phyloP scores from a whole-genome alignment of 2,797 vertebrate genomes.

The Carapus acus region DNA sequence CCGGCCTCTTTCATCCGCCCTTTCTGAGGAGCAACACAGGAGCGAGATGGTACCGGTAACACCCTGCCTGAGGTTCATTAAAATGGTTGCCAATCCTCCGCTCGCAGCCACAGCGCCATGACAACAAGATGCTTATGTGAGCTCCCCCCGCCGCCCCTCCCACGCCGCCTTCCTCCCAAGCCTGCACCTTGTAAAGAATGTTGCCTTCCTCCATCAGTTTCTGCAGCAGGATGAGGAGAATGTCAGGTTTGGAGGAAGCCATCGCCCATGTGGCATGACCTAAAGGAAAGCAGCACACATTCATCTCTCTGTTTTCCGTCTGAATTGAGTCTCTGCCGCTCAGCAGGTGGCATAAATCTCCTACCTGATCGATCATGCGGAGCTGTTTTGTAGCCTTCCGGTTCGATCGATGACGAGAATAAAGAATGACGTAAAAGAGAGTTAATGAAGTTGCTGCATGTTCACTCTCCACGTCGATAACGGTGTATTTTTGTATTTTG shows the following conservation, averaged over 20 bases:
- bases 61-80: not conserved
- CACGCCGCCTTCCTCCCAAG: no score
- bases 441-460: constrained; percentile 29
- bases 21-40: constrained; percentile 72
- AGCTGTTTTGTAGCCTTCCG: constrained; percentile 75
- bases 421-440: constrained; percentile 34
- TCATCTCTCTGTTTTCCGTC: constrained; percentile 25
- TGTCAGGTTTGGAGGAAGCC: constrained; percentile 98
- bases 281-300: constrained; percentile 59
- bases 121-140: no score
- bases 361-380: constrained; percentile 80
- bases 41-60: not conserved
- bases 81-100: not conserved
- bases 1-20: constrained; percentile 98
- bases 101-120: no score
- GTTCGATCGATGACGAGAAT: constrained; percentile 47
- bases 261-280: constrained; percentile 98
- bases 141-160: no score
- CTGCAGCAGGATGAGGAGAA: constrained; percentile 95
- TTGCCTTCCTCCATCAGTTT: constrained; percentile 99
- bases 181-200: constrained; percentile 82
- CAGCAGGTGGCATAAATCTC: constrained; percentile 48
- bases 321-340: not conserved
- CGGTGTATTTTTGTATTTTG: constrained; percentile 8
- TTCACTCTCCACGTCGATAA: constrained; percentile 11